phyloP scores from a whole-genome alignment of 2,113 vertebrate species.

The Chloebia gouldiae region DNA sequence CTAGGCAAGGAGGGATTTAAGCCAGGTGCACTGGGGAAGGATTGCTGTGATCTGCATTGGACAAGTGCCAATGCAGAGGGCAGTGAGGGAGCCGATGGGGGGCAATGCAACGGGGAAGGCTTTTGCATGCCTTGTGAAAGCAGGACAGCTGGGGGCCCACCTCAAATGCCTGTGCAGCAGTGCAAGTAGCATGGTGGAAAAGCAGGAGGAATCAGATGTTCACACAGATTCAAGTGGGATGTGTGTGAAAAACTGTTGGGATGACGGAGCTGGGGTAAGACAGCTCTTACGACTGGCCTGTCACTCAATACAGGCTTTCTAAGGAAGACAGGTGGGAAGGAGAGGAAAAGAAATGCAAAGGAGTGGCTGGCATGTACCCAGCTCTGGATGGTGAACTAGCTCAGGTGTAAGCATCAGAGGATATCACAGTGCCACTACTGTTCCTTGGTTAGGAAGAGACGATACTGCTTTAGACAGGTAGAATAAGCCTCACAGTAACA shows the following conservation, averaged over 20 bases:
- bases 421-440: not conserved
- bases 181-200: not conserved
- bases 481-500: not conserved
- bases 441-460: not conserved
- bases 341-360: not conserved
- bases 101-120: not conserved
- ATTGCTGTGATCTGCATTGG: not conserved
- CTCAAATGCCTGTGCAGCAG: not conserved
- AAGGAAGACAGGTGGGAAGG: not conserved
- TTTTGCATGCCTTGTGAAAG: not conserved
- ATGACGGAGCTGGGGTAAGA: not conserved
- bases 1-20: not conserved
- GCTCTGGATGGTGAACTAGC: not conserved
- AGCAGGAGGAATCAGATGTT: not conserved
- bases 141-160: not conserved
- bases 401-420: not conserved
- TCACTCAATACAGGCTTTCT: not conserved
- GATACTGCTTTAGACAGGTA: not conserved
- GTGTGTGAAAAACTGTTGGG: not conserved
- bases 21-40: fast-evolving
- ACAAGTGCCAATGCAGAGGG: not conserved
- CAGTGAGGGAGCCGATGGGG: not conserved
- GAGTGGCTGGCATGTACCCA: not conserved
- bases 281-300: not conserved
- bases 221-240: not conserved